Base-by-base conservation (phyloP, 2,797 vertebrate genomes). In the Acanthurus tractus region DNA sequence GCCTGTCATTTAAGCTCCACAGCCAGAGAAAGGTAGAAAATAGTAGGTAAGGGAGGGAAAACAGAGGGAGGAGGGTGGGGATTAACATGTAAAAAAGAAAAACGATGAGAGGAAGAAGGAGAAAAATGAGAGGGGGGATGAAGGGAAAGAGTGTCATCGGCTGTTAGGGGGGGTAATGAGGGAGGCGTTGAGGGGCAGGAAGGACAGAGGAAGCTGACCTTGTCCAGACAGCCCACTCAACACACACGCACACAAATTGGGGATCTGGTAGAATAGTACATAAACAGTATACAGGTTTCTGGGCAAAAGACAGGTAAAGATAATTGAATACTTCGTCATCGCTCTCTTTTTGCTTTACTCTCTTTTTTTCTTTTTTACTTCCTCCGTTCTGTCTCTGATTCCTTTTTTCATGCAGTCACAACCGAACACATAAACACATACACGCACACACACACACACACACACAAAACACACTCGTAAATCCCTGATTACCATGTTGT, bases 401-500 rank as follows among this genome's bases (percentile, higher is more conserved):
- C 73, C 63, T 54, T 46, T 34, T 18, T 46, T 5, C 44, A 40
- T 20, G 22, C 42, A 45, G 49, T 40, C 61, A 46, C 34, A 18
- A 23, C n/a, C 22, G 13, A 49, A 13, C 50, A 9, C 42, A 12
- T 55, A 18, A 65, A 57, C 57, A 50, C 71, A 73, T 68, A 22
- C 73, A 68, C 57, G 38, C 75, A 70, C 61, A 59, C 70, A 57
- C 49, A 45, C 63, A 34, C 29, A 18, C 71, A 29, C 25, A 29
- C 25, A 29, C 2, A 25, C 3, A 29, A 29, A 29, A 56, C 67
- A 44, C 65, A 22, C 66, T 78, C 78, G 50, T 89, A 92, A 92
- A 94, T 94, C 92, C 91, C 91, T 86, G 89, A 92, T 93, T 92
- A 92, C 88, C 84, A 86, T 79, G 87, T 91, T 85, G 85, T 93